Base-by-base conservation (phyloP, 92 coral and sea anemone species). In the Scolanthus callimorphus region DNA sequence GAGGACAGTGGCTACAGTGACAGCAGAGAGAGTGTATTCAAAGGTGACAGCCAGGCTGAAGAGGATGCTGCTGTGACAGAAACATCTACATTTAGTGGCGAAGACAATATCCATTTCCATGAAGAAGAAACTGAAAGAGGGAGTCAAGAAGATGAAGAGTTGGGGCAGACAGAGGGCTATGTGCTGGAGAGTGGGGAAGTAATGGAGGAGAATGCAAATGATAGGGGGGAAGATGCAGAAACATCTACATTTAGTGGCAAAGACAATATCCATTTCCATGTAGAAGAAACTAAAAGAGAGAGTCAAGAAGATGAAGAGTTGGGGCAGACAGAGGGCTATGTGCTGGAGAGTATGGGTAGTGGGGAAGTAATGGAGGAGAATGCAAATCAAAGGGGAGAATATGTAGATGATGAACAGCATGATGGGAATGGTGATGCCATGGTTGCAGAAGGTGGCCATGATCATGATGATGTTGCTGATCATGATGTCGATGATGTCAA, bases 401-500 rank as follows among this genome's bases (percentile, higher is more conserved):
- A n/a, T n/a, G n/a, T n/a, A n/a, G n/a, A n/a, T n/a, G n/a, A n/a
- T n/a, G n/a, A n/a, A n/a, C n/a, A n/a, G 30, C 20, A 51, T 6
- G 57, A 25, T 1, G 21, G 17, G 2, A 20, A 26, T 15, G 27
- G n/a, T 2, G 55, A 22, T 50, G 55, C 11, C 3, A 1, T 19
- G 2, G 55, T 15, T 2, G 28, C 27, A 19, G 27, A 3, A 9
- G 55, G 17, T 15, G 27, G 2, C 3, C 24, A 27, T 11, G 57
- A 20, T 11, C 39, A 43, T 0, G 62, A 4, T 17, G 62, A 2
- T 3, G 48, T 9, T 22, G 70, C 2, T 26, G 55, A 31, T 22
- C 41, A 25, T 60, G 54, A 43, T 41, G 41, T 25, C n/a, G 49
- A 29, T 65, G 62, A n/a, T 25, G 13, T 27, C 11, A 3, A 63